Percentiles rank a stretch among this genome's conserved stretches.
phyloP scores from a whole-genome alignment of 23 tunicate species.

The Halocynthia roretzi region DNA sequence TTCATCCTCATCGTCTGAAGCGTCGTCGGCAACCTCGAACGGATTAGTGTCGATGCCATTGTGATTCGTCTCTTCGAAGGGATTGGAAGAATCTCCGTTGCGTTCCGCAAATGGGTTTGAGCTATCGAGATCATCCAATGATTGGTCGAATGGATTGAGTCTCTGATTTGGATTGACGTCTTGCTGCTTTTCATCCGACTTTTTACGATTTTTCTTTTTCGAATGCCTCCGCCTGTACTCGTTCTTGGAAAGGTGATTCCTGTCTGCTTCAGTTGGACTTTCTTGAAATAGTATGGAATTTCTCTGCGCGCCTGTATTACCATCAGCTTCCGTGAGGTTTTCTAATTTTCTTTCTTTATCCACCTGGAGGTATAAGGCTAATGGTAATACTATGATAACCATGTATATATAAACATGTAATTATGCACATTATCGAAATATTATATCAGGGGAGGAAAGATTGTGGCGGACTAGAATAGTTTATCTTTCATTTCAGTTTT shows the following conservation, averaged over 20 bases:
- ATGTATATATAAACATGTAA: too few relatives aligned
- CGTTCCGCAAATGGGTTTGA: conserved; percentile 60
- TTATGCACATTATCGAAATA: too few relatives aligned
- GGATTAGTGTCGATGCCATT: conserved; percentile 22
- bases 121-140: conserved; percentile 18
- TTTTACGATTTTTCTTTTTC: conserved; percentile 5
- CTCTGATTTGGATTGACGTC: conserved; percentile 20
- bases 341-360: conserved; percentile 43
- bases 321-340: conserved; percentile 1
- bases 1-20: neutral
- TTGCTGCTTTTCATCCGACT: conserved; percentile 13
- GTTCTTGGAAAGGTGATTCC: neutral
- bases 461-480: too few relatives aligned
- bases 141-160: conserved; percentile 56
- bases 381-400: too few relatives aligned
- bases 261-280: conserved; percentile 34
- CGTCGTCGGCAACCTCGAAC: conserved; percentile 17
- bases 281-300: conserved; percentile 6
- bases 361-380: conserved; percentile 39
- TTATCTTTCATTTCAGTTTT: too few relatives aligned
- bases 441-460: too few relatives aligned
- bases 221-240: neutral
- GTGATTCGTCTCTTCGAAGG: neutral
- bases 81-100: conserved; percentile 14
- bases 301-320: neutral